phyloP scores from a whole-genome alignment of 2,888 invertebrate species.

The Flabesymbios commensalis region DNA sequence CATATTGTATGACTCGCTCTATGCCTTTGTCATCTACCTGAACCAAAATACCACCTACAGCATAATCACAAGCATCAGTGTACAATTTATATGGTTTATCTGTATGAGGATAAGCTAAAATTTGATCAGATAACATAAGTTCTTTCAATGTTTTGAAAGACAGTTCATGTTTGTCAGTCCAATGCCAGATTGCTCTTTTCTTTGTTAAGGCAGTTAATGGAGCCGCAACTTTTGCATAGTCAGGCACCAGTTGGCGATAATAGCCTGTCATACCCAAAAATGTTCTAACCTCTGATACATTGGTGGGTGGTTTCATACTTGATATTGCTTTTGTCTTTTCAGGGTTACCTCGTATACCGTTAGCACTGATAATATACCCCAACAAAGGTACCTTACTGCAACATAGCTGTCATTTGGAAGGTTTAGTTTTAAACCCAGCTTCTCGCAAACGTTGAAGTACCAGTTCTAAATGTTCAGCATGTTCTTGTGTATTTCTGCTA shows the following conservation, averaged over 20 bases:
- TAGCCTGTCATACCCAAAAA: constrained; percentile 21
- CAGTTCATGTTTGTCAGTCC: background rate
- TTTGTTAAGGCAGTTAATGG: constrained; percentile 5
- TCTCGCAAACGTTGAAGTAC: background rate
- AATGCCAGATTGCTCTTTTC: constrained; percentile 6
- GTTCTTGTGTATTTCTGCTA: background rate
- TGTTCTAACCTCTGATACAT: constrained; percentile 10
- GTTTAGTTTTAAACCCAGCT: background rate
- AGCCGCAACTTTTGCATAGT: constrained; percentile 12
- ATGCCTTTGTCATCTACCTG: constrained; percentile 9
- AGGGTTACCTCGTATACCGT: constrained; percentile 24
- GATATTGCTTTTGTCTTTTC: constrained; percentile 17
- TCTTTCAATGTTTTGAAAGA: background rate
- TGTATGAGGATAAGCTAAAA: constrained; percentile 6
- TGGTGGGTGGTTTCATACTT: background rate
- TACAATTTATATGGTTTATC: background rate
- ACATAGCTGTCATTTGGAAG: background rate
- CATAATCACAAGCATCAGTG: constrained; percentile 6
- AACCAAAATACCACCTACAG: background rate
- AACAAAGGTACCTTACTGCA: constrained; percentile 14
- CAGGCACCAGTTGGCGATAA: constrained; percentile 11
- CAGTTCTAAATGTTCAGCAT: background rate
- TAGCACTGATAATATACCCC: constrained; percentile 24
- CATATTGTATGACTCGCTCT: constrained; percentile 8
- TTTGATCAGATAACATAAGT: background rate